Evolutionary conservation across 1,140 invertebrate genomes (phyloP).

Genomic region (Drosophila nasuta): DNA sequence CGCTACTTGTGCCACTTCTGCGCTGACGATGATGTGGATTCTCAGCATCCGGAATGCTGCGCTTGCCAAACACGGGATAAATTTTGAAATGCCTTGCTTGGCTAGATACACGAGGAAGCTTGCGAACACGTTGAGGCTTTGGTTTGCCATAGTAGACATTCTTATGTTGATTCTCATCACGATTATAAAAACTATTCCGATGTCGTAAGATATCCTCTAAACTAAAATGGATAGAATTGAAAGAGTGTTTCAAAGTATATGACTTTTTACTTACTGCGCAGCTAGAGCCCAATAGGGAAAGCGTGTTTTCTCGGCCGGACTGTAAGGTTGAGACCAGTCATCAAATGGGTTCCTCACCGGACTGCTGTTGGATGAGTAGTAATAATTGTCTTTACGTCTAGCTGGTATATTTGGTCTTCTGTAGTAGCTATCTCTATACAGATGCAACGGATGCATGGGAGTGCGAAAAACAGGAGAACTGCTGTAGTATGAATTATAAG

Average conservation of each 20-base stretch:
- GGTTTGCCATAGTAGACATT: constrained; percentile 10
- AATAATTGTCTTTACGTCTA: constrained; percentile 67
- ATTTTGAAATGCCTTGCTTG: constrained; percentile 74
- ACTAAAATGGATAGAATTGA: neutral
- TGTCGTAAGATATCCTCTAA: neutral
- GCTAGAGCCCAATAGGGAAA: constrained; percentile 69
- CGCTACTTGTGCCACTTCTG: constrained; percentile 81
- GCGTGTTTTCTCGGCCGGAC: constrained; percentile 42
- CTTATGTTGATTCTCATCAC: constrained; percentile 4
- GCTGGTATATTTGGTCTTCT: constrained; percentile 36
- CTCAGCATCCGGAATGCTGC: constrained; percentile 84
- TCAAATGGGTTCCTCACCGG: constrained; percentile 56
- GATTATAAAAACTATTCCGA: constrained; percentile 38
- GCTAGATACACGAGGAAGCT: neutral
- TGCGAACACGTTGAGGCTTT: constrained; percentile 18
- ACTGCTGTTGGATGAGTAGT: constrained; percentile 45
- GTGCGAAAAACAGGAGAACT: constrained; percentile 58
- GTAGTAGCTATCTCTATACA: constrained; percentile 56
- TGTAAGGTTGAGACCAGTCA: constrained; percentile 34
- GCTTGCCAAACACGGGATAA: constrained; percentile 86
- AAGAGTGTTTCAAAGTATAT: neutral
- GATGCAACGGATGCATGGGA: constrained; percentile 66
- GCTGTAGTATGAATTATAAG: constrained; percentile 65
- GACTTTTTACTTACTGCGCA: constrained; percentile 48
- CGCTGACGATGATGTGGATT: constrained; percentile 84